These are phyloP conservation scores for Mandrillus leucophaeus DNA, from an alignment of 2,113 vertebrate genomes.

Conservation along the genomic window DNA sequence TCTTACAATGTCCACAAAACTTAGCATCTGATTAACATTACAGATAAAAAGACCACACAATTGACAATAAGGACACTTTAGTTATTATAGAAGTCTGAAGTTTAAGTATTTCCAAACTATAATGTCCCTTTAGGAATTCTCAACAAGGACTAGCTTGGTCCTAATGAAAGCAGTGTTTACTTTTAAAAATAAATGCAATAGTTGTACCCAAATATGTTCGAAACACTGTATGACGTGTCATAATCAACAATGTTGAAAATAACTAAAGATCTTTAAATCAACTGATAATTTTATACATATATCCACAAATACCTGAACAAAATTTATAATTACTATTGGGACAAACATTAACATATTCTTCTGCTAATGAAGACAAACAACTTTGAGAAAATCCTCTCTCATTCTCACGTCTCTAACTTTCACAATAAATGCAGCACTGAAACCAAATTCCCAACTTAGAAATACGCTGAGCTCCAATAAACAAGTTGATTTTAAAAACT, in stretches of 20 bases:
- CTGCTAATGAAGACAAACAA: constrained; percentile 67
- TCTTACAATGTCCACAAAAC: constrained; percentile 38
- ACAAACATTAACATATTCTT: constrained; percentile 55
- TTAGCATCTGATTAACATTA: constrained; percentile 51
- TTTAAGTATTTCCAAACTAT: constrained; percentile 38
- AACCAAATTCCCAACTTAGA: constrained; percentile 65
- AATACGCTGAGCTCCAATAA: constrained; percentile 66
- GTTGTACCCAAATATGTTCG: constrained; percentile 43
- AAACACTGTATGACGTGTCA: constrained; percentile 49
- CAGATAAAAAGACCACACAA: constrained; percentile 57
- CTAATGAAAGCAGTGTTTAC: constrained; percentile 62
- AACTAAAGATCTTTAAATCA: constrained; percentile 36
- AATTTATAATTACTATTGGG: constrained; percentile 40
- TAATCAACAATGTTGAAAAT: constrained; percentile 62
- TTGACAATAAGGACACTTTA: constrained; percentile 13
- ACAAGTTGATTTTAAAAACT: constrained; percentile 67
- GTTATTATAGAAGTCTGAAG: background rate
- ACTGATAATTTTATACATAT: constrained; percentile 47
- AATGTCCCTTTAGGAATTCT: constrained; percentile 50
- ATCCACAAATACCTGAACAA: constrained; percentile 50
- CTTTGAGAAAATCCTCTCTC: constrained; percentile 59
- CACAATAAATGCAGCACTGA: constrained; percentile 68
- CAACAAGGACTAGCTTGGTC: constrained; percentile 20
- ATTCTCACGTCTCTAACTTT: constrained; percentile 70
- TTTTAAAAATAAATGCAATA: constrained; percentile 65